These are phyloP conservation scores for Hypotaenidia okinawae DNA, from an alignment of 2,797 vertebrate species.

Conservation along the genomic window DNA sequence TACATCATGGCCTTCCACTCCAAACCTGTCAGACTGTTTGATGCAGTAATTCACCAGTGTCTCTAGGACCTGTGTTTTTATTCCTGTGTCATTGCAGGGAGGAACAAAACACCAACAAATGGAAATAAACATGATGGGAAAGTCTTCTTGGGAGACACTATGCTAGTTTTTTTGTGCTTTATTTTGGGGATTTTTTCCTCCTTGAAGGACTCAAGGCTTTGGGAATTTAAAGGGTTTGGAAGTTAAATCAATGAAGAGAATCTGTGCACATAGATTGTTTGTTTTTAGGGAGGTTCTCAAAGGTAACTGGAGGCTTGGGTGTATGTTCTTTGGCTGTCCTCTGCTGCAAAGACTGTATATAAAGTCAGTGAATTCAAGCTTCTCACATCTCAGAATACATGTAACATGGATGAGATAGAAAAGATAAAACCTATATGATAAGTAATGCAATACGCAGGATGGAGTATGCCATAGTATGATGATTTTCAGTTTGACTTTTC, in stretches of 20 bases:
- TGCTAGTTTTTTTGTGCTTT: background rate
- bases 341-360: background rate
- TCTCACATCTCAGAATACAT: background rate
- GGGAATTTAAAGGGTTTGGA: background rate
- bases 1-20: background rate
- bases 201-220: background rate
- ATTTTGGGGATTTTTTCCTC: background rate
- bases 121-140: background rate
- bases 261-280: background rate
- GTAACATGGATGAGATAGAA: background rate
- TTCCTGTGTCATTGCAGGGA: background rate
- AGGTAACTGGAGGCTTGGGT: background rate
- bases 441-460: rapidly evolving
- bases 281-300: background rate
- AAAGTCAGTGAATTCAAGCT: background rate
- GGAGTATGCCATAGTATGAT: rapidly evolving
- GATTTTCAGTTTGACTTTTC: background rate
- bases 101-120: background rate
- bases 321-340: background rate
- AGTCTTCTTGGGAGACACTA: background rate
- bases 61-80: background rate
- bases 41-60: background rate
- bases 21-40: background rate
- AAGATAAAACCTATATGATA: background rate
- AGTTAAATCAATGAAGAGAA: background rate